Percentiles rank a stretch among this genome's conserved stretches.
Conservation (phyloP, 2,888 invertebrate species). For the Alloplasta piceator region DNA sequence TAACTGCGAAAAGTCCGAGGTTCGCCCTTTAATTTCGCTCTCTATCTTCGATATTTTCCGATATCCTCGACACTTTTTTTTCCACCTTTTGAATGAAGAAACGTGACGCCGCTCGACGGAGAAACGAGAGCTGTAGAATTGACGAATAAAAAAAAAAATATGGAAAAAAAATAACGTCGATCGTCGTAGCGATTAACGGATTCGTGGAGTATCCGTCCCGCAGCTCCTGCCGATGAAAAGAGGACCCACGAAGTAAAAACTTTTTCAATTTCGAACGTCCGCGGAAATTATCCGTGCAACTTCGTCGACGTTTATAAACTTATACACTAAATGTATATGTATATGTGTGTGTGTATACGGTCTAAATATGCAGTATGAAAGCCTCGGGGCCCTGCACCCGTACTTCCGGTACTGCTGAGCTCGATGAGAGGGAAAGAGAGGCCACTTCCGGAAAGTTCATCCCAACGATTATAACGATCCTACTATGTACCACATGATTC, state of each 20-base stretch:
- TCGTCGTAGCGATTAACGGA: slow-evolving; percentile 51
- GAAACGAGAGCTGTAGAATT: slow-evolving; percentile 8
- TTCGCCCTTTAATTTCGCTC: slow-evolving; percentile 11
- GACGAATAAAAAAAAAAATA: slow-evolving; percentile 8
- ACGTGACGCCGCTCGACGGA: slow-evolving; percentile 1
- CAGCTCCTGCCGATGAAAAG: slow-evolving; percentile 6
- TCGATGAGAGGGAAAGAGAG: slow-evolving; percentile 40
- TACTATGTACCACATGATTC: background rate
- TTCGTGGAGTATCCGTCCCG: slow-evolving; percentile 48
- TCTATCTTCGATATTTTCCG: slow-evolving; percentile 22
- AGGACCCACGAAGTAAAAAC: slow-evolving; percentile 64
- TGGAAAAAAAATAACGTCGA: slow-evolving; percentile 39
- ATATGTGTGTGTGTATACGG: background rate
- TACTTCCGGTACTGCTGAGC: slow-evolving; percentile 43
- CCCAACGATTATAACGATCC: slow-evolving; percentile 41
- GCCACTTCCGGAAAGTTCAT: slow-evolving; percentile 63
- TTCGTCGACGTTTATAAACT: slow-evolving; percentile 47
- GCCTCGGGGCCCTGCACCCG: slow-evolving; percentile 39
- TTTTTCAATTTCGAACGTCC: slow-evolving; percentile 79
- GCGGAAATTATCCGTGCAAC: slow-evolving; percentile 75
- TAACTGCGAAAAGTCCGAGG: slow-evolving; percentile 19
- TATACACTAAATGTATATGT: background rate
- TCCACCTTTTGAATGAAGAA: background rate
- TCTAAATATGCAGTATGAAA: background rate
- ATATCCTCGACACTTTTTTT: slow-evolving; percentile 44